Percentiles rank a stretch among this genome's conserved stretches.
Evolutionary conservation across 2,888 invertebrate genomes (phyloP).

Genomic region (Chironomus tentans): DNA sequence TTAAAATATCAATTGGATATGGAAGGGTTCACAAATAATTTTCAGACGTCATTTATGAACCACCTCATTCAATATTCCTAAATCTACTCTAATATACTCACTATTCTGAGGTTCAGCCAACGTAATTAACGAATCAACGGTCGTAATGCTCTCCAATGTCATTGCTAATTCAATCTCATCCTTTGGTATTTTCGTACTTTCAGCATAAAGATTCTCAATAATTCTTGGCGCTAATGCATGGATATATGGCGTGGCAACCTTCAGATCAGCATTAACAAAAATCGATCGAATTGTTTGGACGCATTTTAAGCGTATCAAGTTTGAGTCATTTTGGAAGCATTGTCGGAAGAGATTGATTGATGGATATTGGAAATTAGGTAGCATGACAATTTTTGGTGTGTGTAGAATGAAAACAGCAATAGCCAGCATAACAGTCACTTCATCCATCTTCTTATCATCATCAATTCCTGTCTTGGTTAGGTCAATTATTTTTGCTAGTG

Average conservation of each 20-base stretch:
- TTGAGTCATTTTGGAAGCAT: constrained; percentile 59
- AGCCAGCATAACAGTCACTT: constrained; percentile 77
- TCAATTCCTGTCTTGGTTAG: constrained; percentile 68
- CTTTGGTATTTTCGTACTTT: constrained; percentile 50
- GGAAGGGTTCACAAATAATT: too few relatives aligned
- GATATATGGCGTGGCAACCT: constrained; percentile 68
- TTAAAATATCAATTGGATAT: constrained; percentile 16
- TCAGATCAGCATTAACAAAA: constrained; percentile 60
- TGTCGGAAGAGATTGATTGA: constrained; percentile 88
- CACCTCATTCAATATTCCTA: too few relatives aligned
- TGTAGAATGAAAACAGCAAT: constrained; percentile 82
- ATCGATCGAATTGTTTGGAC: constrained; percentile 69
- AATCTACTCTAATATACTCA: constrained; percentile 46
- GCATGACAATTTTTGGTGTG: constrained; percentile 65
- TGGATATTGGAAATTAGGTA: constrained; percentile 78
- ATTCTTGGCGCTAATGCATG: constrained; percentile 70
- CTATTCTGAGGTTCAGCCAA: constrained; percentile 67
- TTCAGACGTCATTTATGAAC: too few relatives aligned
- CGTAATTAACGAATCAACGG: constrained; percentile 64
- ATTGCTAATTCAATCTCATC: constrained; percentile 62
- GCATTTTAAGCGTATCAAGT: constrained; percentile 63
- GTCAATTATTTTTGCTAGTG: constrained; percentile 82
- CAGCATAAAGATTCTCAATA: constrained; percentile 62
- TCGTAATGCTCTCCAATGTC: constrained; percentile 60
- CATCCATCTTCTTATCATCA: constrained; percentile 69